A percentile compares a stretch with the other conserved stretches of the same genome.
Conservation (phyloP, 2,888 invertebrate species). For the Aelia acuminata region DNA sequence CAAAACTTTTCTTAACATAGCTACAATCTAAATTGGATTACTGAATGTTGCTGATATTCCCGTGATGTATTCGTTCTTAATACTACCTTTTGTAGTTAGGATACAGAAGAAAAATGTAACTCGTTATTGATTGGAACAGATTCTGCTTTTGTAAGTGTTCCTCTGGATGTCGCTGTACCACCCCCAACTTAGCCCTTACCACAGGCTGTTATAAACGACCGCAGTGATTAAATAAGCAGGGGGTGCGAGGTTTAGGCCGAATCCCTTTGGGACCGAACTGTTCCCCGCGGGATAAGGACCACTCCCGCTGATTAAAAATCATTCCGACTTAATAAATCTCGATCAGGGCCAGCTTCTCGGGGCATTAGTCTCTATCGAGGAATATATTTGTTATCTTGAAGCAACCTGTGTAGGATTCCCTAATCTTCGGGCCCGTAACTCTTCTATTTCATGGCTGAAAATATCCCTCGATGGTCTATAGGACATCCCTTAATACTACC, state of each 20-base stretch:
- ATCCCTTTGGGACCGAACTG: not conserved
- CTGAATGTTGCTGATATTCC: no score
- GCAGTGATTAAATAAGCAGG: conserved; percentile 9
- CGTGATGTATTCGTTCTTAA: no score
- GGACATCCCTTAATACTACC: not conserved
- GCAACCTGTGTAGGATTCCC: not conserved
- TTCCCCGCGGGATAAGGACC: not conserved
- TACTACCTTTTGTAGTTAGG: no score
- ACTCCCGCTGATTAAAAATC: conserved; percentile 49
- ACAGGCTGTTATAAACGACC: not conserved
- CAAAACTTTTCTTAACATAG: no score
- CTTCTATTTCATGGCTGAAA: not conserved
- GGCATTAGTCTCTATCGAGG: conserved; percentile 21
- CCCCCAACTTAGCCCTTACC: not conserved
- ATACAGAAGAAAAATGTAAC: no score
- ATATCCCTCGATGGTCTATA: not conserved
- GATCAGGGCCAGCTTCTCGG: not conserved
- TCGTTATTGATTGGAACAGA: not conserved
- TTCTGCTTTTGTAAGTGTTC: not conserved
- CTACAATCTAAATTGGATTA: no score
- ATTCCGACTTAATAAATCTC: conserved; percentile 48
- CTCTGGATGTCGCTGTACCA: not conserved
- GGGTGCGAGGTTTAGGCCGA: not conserved
- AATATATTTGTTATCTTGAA: conserved; percentile 1
- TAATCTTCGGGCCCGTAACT: not conserved